Conservation (phyloP, 2,888 invertebrate genomes). For the Scelioninae gen. 1 region DNA sequence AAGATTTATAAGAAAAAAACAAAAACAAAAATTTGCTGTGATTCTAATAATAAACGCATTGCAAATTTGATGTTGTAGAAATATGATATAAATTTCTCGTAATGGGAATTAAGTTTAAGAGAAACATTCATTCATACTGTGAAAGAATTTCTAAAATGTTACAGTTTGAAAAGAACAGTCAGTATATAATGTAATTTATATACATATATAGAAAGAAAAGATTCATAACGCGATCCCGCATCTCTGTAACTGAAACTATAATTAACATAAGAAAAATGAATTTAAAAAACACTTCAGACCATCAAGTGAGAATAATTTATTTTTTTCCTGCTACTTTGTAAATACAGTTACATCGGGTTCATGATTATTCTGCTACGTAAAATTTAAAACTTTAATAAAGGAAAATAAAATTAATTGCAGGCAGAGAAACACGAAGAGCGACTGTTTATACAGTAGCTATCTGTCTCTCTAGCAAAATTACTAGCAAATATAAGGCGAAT, state of each 20-base stretch:
- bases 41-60: background rate
- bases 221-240: background rate
- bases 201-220: background rate
- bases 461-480: slow-evolving; percentile 1
- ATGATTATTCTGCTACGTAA: slow-evolving; percentile 13
- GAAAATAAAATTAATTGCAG: slow-evolving; percentile 31
- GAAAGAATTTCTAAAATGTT: slow-evolving; percentile 9
- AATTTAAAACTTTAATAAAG: slow-evolving; percentile 38
- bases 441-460: background rate
- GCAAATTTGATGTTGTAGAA: background rate
- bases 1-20: background rate
- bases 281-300: slow-evolving; percentile 23
- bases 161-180: slow-evolving; percentile 11
- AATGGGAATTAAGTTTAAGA: background rate
- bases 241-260: slow-evolving; percentile 20
- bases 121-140: background rate
- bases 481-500: slow-evolving; percentile 1
- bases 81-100: background rate
- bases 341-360: slow-evolving; percentile 12
- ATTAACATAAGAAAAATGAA: slow-evolving; percentile 33
- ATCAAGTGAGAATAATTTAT: slow-evolving; percentile 32
- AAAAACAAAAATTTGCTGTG: too few species aligned
- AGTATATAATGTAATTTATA: background rate
- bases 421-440: slow-evolving; percentile 2
- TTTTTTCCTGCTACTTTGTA: slow-evolving; percentile 17